A percentile compares a stretch with the other conserved stretches of the same genome.
Evolutionary conservation across 2,113 vertebrate species (phyloP).

Genomic region (Oxyruncus cristatus): DNA sequence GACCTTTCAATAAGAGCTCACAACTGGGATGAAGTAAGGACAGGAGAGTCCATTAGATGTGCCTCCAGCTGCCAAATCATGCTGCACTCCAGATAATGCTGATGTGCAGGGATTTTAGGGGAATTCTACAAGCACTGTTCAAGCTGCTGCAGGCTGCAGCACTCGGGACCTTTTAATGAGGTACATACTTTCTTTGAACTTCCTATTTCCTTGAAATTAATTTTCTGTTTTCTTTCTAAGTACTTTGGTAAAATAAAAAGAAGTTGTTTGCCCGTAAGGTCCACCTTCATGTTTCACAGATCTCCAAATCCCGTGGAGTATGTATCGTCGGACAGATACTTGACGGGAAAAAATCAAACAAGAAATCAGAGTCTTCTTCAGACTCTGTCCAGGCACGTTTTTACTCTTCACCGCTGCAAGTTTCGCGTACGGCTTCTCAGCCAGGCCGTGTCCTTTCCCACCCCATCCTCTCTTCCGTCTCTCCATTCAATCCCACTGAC

Average conservation of each 20-base stretch:
- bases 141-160: not conserved
- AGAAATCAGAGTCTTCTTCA: not conserved
- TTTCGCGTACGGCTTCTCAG: not conserved
- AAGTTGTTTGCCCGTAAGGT: not conserved
- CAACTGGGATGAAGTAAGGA: not conserved
- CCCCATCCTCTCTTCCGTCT: not conserved
- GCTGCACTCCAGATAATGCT: not conserved
- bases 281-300: not conserved
- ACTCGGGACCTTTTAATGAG: not conserved
- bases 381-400: not conserved
- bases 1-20: not conserved
- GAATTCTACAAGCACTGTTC: not conserved
- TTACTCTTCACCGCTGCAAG: not conserved
- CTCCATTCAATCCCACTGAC: not conserved
- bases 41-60: too few relatives aligned
- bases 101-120: not conserved
- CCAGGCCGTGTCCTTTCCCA: too few relatives aligned
- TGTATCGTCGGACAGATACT: rapidly evolving
- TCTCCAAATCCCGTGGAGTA: not conserved
- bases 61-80: not conserved
- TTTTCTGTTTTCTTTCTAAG: not conserved
- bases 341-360: not conserved
- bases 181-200: not conserved
- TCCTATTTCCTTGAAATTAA: not conserved
- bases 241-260: not conserved